Conservation (phyloP, 1,140 invertebrate genomes). For the Macrotrachela quadricornifera region DNA sequence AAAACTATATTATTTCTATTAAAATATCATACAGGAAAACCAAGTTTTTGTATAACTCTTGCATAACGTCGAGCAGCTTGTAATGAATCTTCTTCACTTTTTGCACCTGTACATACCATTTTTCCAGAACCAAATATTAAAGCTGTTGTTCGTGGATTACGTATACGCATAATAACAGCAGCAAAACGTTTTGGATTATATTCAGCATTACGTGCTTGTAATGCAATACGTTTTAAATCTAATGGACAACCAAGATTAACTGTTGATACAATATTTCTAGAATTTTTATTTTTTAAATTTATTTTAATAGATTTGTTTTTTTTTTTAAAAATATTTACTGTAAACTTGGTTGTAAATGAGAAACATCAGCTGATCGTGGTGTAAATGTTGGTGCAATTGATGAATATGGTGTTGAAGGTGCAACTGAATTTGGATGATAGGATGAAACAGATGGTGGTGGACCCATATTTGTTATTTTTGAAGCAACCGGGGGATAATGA, state of each 20-base stretch:
- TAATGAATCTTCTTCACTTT: slow-evolving; percentile 89
- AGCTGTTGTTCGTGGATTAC: slow-evolving; percentile 91
- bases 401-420: too few relatives aligned
- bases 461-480: too few relatives aligned
- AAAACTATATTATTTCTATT: slow-evolving; percentile 3
- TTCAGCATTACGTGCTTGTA: slow-evolving; percentile 96
- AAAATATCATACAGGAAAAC: slow-evolving; percentile 52
- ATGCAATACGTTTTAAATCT: slow-evolving; percentile 58
- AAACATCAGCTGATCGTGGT: too few relatives aligned
- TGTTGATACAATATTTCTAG: slow-evolving; percentile 59
- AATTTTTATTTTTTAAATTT: neutral
- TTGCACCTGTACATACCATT: slow-evolving; percentile 99
- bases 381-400: too few relatives aligned
- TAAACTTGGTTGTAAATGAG: too few relatives aligned
- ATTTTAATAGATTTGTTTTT: neutral
- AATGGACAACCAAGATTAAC: slow-evolving; percentile 68
- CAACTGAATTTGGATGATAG: too few relatives aligned
- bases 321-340: too few relatives aligned
- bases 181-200: slow-evolving; percentile 99
- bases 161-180: slow-evolving; percentile 96
- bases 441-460: too few relatives aligned
- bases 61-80: slow-evolving; percentile 94
- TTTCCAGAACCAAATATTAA: slow-evolving; percentile 97
- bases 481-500: too few relatives aligned
- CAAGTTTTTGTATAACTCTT: slow-evolving; percentile 92